phyloP scores from a whole-genome alignment of 2,113 vertebrate species.

The Peromyscus californicus region DNA sequence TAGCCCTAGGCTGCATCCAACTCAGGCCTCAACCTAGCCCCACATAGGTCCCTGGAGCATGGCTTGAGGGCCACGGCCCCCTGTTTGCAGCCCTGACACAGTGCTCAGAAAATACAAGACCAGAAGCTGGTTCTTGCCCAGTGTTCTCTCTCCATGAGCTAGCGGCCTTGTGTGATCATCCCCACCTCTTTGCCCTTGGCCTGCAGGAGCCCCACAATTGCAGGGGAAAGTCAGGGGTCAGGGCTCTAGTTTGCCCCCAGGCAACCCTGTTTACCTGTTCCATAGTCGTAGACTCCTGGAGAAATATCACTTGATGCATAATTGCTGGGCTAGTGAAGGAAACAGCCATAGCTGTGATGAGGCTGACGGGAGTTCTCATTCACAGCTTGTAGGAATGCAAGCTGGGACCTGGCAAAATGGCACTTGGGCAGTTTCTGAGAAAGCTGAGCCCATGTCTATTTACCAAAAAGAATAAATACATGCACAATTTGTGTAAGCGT shows the following conservation, averaged over 20 bases:
- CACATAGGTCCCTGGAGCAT: accelerated
- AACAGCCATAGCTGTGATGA: neutral
- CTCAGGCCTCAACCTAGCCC: neutral
- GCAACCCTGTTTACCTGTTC: neutral
- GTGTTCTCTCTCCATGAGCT: neutral
- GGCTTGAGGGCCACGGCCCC: neutral
- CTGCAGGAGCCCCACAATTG: neutral
- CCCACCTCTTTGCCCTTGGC: neutral
- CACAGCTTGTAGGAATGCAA: neutral
- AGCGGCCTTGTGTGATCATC: neutral
- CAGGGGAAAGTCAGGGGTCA: accelerated
- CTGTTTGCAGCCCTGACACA: neutral
- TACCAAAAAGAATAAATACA: neutral
- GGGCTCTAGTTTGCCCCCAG: no score
- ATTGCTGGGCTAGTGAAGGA: neutral
- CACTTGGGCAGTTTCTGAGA: neutral
- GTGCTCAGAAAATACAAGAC: neutral
- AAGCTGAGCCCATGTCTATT: neutral
- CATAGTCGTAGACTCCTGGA: neutral
- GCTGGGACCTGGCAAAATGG: no score
- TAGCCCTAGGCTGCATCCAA: neutral
- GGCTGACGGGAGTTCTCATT: accelerated
- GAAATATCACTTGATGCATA: neutral
- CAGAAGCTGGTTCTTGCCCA: neutral
- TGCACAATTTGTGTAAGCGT: neutral